Conservation (phyloP, 53 echinoderm and acorn worm species). For the Echinarachnius parma region DNA sequence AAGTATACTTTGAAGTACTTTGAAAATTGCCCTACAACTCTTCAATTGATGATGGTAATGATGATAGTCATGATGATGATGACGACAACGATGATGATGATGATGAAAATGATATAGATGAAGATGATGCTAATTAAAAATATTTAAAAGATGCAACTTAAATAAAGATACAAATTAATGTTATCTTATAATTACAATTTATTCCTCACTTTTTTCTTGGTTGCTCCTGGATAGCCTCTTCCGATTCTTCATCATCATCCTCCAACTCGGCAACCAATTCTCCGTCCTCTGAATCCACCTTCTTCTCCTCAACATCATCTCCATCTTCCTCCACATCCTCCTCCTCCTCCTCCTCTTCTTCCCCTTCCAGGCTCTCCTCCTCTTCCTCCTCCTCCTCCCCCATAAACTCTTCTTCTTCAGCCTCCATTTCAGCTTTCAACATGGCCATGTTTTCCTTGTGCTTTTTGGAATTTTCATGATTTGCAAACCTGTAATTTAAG, state of each 20-base stretch:
- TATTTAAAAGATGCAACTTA: no score
- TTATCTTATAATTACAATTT: no score
- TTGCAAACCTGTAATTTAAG: conserved; percentile 73
- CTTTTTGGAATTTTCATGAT: conserved; percentile 94
- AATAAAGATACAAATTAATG: no score
- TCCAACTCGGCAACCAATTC: conserved; percentile 3
- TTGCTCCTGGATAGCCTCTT: background rate
- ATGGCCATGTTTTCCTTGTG: conserved; percentile 79
- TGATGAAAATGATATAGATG: no score
- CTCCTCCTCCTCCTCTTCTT: background rate
- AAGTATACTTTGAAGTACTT: no score
- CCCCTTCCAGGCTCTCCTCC: conserved; percentile 1
- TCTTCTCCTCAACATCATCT: background rate
- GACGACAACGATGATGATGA: no score
- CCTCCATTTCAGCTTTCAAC: conserved; percentile 73
- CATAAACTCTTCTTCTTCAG: conserved; percentile 25
- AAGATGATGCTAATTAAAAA: no score
- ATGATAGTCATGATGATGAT: no score
- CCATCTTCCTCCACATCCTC: conserved; percentile 12
- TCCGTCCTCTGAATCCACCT: conserved; percentile 15
- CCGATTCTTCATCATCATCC: conserved; percentile 41
- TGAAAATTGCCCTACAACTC: no score
- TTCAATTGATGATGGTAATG: no score
- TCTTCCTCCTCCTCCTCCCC: conserved; percentile 33
- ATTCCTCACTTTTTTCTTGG: conserved; percentile 21